phyloP scores from a whole-genome alignment of 2,888 invertebrate genomes.

The Marronus borbonicus region DNA sequence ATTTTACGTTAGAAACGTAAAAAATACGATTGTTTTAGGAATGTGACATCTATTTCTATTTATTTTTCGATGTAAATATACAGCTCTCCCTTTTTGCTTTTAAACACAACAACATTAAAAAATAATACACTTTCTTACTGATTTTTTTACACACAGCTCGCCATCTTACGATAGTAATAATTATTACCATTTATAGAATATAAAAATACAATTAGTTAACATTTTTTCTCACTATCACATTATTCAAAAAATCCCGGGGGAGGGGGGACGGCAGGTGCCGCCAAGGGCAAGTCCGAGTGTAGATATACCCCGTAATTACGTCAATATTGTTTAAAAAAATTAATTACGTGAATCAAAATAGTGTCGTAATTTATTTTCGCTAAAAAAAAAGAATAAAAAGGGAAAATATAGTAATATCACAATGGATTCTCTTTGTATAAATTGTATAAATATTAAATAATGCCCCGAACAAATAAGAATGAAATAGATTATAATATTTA shows the following conservation, averaged over 20 bases:
- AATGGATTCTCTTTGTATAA: not conserved
- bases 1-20: no score
- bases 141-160: constrained; percentile 43
- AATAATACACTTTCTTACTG: constrained; percentile 1
- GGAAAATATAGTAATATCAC: constrained; percentile 12
- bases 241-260: constrained; percentile 18
- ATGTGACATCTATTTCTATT: no score
- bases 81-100: not conserved
- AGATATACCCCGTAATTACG: not conserved
- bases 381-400: not conserved
- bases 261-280: not conserved
- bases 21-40: no score
- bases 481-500: not conserved
- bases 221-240: constrained; percentile 64
- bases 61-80: no score
- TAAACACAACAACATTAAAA: not conserved
- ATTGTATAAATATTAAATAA: constrained; percentile 10
- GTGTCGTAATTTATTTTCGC: not conserved
- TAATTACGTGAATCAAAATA: not conserved
- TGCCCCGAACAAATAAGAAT: constrained; percentile 9
- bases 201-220: constrained; percentile 66
- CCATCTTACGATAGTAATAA: constrained; percentile 60
- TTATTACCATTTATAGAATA: constrained; percentile 56
- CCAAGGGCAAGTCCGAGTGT: not conserved
- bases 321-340: not conserved